A percentile compares a stretch with the other conserved stretches of the same genome.
Conservation (phyloP, 1,140 invertebrate species). For the Ridgeia piscesae region DNA sequence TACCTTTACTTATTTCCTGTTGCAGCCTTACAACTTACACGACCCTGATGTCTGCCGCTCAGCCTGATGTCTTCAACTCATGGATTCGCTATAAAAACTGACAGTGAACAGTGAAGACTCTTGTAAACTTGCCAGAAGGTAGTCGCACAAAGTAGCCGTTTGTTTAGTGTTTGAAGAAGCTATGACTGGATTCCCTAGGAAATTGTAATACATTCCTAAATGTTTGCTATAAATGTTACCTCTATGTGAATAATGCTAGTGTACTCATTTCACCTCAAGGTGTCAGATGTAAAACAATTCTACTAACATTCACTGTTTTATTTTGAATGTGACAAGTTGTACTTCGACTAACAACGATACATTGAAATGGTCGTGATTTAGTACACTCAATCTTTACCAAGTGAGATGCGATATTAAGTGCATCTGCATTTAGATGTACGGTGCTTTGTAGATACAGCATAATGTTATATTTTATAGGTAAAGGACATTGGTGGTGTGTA, state of each 20-base stretch:
- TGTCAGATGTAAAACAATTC: neutral
- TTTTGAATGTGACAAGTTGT: neutral
- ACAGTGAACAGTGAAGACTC: neutral
- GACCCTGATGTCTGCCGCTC: conserved; percentile 31
- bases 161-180: neutral
- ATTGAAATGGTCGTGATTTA: neutral
- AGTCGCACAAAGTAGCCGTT: neutral
- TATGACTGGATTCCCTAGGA: no score
- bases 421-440: neutral
- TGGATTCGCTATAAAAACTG: conserved; percentile 9
- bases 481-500: neutral
- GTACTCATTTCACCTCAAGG: no score
- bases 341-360: neutral
- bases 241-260: neutral
- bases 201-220: neutral
- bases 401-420: neutral
- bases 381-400: neutral
- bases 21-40: conserved; percentile 32
- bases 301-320: no score
- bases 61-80: conserved; percentile 11
- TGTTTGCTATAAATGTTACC: neutral
- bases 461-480: neutral
- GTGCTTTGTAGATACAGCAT: neutral
- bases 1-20: no score
- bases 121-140: neutral